A percentile compares a stretch with the other conserved stretches of the same genome.
Conservation (phyloP, 2,113 vertebrate species). For the Rhabdomys dilectus region DNA sequence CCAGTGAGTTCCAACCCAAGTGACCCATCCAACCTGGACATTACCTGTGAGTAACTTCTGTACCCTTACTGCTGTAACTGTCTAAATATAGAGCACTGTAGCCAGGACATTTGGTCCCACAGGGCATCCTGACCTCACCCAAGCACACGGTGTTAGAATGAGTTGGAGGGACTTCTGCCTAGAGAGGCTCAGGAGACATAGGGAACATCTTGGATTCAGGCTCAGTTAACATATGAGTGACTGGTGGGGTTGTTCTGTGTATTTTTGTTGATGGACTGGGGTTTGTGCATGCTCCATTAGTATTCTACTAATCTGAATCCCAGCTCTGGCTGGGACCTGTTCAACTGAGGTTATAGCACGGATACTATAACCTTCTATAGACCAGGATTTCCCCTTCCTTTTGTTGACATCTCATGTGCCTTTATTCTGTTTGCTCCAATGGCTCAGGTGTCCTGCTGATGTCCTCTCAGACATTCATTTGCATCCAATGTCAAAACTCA, state of each 20-base stretch:
- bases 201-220: no score
- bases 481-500: neutral
- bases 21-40: conserved; percentile 11
- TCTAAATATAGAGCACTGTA: neutral
- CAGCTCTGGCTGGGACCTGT: neutral
- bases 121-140: no score
- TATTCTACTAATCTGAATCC: neutral
- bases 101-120: neutral
- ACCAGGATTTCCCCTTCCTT: neutral
- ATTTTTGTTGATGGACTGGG: neutral
- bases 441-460: conserved; percentile 27
- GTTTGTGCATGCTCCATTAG: neutral
- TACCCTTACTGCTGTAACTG: no score
- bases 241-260: neutral
- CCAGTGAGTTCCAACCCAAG: neutral
- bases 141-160: no score
- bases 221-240: no score
- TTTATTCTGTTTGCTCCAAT: conserved; percentile 5
- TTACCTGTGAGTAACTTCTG: no score
- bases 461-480: neutral
- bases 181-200: no score
- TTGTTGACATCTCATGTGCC: neutral
- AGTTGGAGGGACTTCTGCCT: no score
- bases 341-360: neutral
- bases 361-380: neutral